phyloP scores from a whole-genome alignment of 2,113 vertebrate species.

The Tamias sibiricus region DNA sequence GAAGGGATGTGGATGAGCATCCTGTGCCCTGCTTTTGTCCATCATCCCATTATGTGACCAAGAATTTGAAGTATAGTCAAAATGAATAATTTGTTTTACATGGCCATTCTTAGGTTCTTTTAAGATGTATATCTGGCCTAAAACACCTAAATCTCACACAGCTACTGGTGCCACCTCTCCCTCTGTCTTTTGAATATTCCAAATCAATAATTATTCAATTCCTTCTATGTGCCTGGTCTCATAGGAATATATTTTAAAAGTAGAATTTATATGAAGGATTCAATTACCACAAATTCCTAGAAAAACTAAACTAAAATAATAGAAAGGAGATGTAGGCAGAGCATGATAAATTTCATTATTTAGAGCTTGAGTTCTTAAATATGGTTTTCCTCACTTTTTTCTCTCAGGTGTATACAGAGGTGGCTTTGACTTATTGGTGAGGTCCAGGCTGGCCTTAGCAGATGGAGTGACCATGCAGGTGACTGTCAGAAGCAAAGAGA shows the following conservation, averaged over 20 bases:
- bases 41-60: neutral
- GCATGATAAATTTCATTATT: neutral
- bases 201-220: neutral
- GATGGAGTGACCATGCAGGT: conserved; percentile 99
- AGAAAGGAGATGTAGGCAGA: conserved; percentile 62
- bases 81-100: neutral
- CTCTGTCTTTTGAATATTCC: neutral
- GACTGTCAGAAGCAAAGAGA: conserved; percentile 94
- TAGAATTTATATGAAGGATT: neutral
- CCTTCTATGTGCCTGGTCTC: conserved; percentile 60
- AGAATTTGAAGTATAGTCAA: neutral
- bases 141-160: neutral
- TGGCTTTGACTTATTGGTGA: conserved; percentile 92
- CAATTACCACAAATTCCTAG: conserved; percentile 15
- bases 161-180: neutral
- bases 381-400: conserved; percentile 53
- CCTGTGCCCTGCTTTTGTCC: neutral
- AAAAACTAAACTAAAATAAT: conserved; percentile 57
- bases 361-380: conserved; percentile 11
- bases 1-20: neutral
- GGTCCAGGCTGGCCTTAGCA: conserved; percentile 93
- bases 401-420: conserved; percentile 94
- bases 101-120: neutral
- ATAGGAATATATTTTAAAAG: neutral
- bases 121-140: neutral